phyloP scores from a whole-genome alignment of 2,113 vertebrate species.

The Abramis brama region DNA sequence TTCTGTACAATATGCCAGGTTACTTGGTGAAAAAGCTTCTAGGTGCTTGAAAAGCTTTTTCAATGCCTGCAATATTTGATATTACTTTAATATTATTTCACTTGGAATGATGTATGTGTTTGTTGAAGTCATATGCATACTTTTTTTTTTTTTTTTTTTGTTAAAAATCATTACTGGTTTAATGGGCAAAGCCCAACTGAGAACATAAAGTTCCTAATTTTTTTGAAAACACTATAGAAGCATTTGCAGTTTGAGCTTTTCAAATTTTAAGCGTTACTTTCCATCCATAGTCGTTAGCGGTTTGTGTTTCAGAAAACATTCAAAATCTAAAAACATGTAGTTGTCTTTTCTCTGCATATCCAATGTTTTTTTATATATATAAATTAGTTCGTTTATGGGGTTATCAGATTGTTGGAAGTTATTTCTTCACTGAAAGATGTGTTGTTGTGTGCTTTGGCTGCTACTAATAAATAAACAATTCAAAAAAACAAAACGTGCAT shows the following conservation, averaged over 20 bases:
- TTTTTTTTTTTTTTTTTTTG: not conserved
- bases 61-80: not conserved
- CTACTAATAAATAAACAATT: slow-evolving; percentile 39
- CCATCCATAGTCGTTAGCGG: not conserved
- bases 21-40: slow-evolving; percentile 97
- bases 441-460: slow-evolving; percentile 60
- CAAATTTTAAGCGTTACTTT: not conserved
- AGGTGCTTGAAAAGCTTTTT: slow-evolving; percentile 67
- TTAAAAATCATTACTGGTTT: not conserved
- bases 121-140: slow-evolving; percentile 8
- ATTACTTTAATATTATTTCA: not conserved
- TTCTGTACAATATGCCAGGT: slow-evolving; percentile 93
- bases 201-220: not conserved
- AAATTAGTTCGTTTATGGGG: not conserved
- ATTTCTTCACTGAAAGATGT: slow-evolving; percentile 58
- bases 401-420: slow-evolving; percentile 33
- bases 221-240: not conserved
- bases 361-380: slow-evolving; percentile 48
- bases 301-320: not conserved
- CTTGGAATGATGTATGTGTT: not conserved
- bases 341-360: not conserved
- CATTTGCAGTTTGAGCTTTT: not conserved
- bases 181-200: not conserved
- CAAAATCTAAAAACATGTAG: not conserved
- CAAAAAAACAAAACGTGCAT: not conserved